phyloP scores from a whole-genome alignment of 2,797 vertebrate genomes.

The Myripristis murdjan region DNA sequence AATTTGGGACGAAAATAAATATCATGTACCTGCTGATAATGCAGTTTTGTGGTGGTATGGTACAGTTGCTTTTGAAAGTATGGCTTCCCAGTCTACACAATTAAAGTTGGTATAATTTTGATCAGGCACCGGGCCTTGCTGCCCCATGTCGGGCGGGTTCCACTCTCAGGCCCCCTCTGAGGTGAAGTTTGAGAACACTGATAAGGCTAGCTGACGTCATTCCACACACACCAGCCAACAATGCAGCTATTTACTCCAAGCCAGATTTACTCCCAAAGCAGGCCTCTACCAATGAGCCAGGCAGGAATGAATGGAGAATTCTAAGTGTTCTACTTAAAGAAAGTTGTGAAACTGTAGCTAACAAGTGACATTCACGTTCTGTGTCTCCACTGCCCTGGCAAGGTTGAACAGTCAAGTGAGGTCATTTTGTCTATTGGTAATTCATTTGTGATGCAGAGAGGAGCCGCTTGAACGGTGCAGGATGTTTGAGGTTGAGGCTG shows the following conservation, averaged over 20 bases:
- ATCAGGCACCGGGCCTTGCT: constrained; percentile 25
- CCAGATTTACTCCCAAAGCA: constrained; percentile 69
- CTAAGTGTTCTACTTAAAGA: constrained; percentile 21
- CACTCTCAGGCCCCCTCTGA: constrained; percentile 52
- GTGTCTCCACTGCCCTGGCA: background rate
- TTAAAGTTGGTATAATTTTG: constrained; percentile 17
- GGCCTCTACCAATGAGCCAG: constrained; percentile 60
- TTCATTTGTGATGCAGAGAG: no score
- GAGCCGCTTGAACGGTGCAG: background rate
- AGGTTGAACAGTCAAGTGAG: background rate
- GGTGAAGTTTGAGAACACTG: constrained; percentile 68
- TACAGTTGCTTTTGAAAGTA: background rate
- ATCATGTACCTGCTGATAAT: background rate
- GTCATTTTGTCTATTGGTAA: background rate
- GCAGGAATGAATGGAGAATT: constrained; percentile 58
- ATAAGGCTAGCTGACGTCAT: constrained; percentile 76
- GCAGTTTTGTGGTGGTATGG: background rate
- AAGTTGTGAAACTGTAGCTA: constrained; percentile 28
- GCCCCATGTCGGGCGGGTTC: constrained; percentile 28
- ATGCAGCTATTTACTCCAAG: constrained; percentile 72
- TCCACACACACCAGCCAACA: constrained; percentile 69
- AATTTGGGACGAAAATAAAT: background rate
- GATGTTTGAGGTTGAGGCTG: background rate
- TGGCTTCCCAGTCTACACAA: background rate
- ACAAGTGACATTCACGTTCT: background rate